Conservation (phyloP, 1,140 invertebrate genomes). For the Globodera rostochiensis region DNA sequence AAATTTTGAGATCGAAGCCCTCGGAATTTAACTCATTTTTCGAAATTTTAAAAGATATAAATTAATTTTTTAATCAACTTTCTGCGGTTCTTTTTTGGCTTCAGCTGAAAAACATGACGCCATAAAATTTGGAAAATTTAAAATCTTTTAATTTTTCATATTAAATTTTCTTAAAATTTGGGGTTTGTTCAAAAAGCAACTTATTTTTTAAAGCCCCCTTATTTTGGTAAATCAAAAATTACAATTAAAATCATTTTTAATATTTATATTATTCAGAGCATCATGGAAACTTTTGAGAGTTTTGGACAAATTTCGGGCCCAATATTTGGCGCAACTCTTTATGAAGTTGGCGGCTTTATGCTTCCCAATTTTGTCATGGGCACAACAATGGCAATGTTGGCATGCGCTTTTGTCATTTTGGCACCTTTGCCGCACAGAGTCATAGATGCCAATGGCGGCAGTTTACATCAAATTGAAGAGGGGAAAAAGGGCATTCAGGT, state of each 20-base stretch:
- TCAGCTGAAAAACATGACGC: no score
- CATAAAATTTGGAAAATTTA: no score
- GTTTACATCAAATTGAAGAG: background rate
- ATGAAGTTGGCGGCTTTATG: conserved; percentile 25
- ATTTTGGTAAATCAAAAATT: conserved; percentile 7
- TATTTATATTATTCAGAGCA: background rate
- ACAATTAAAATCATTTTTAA: background rate
- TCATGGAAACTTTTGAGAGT: conserved; percentile 25
- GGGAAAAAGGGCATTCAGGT: background rate
- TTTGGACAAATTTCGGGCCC: conserved; percentile 22
- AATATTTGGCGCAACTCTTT: conserved; percentile 14
- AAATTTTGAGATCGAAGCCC: no score
- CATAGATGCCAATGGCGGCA: background rate
- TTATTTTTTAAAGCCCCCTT: background rate
- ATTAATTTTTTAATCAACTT: no score
- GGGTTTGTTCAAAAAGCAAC: no score
- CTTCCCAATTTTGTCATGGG: conserved; percentile 21
- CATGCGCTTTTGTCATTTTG: conserved; percentile 4
- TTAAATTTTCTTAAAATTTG: no score
- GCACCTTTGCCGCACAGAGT: background rate
- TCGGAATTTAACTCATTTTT: no score
- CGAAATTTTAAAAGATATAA: no score
- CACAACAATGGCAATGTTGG: conserved; percentile 23
- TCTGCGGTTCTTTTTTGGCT: no score
- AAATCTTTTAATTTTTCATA: background rate